Base-by-base conservation (phyloP, 1,140 invertebrate genomes). In the Bombus soroeensis region DNA sequence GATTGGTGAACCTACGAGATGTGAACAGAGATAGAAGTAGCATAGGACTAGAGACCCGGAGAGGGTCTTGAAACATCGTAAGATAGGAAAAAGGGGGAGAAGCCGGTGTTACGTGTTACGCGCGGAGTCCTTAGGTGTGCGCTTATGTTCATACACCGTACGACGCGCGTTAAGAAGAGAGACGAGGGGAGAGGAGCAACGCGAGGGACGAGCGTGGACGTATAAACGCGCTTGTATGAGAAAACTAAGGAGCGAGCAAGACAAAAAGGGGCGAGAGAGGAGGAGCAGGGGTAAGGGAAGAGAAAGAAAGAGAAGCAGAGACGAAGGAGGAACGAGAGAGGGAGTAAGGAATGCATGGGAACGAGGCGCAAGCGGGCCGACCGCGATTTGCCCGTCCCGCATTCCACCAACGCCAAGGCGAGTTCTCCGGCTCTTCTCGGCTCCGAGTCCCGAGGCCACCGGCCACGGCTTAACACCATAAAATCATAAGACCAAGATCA, bases 301-400 rank as follows among this genome's bases (percentile, higher is more conserved):
- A 71, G 37, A 25, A 84, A 86, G 76, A 85, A 93, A 92, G 92
- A 93, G 93, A 41, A 37, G 70, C 37, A 86, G 74, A 83, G 85
- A 85, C 47, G 62, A 72, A 89, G 87, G 86, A 88, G 83, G 88
- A 89, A 88, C 86, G 87, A 87, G 86, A 88, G 94, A 92, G 93
- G 94, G 93, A 93, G 93, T 92, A 94, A 94, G 94, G 94, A 95
- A 95, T 94, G 93, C 94, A 95, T 95, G 94, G 94, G 94, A 94
- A 95, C 94, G 94, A 94, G 94, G 94, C 94, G 91, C 94, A 93
- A 94, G 94, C 94, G 92, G 95, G 92, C 94, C 91, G 95, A 94
- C 94, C 93, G 94, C 94, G 94, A 94, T 95, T 95, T 94, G 94
- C 94, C 94, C 93, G 94, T 94, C 93, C 94, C 94, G 94, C 94